Conservation (phyloP, 2,797 vertebrate genomes). For the Anabacerthia variegaticeps region DNA sequence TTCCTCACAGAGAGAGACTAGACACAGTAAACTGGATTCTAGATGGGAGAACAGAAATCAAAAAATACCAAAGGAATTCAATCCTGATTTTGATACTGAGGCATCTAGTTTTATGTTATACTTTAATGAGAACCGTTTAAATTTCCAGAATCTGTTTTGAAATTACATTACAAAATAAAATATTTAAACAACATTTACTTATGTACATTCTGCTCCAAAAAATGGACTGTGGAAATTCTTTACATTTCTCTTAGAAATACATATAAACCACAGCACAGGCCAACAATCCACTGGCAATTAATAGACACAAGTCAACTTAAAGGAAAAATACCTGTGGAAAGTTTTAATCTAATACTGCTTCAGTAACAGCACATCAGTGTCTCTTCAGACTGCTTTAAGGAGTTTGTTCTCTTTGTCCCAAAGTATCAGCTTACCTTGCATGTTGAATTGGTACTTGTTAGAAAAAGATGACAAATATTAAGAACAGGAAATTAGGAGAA, state of each 20-base stretch:
- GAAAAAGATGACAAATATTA: background rate
- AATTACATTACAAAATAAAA: constrained; percentile 28
- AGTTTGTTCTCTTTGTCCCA: background rate
- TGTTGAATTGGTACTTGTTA: background rate
- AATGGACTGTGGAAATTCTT: background rate
- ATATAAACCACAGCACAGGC: constrained; percentile 9
- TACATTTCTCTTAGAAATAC: constrained; percentile 48
- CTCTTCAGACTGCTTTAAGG: background rate
- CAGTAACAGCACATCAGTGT: background rate
- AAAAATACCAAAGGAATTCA: background rate
- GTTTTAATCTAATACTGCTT: background rate
- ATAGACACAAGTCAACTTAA: background rate
- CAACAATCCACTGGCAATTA: background rate
- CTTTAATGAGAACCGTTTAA: constrained; percentile 13
- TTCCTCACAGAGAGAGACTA: background rate
- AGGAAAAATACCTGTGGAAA: background rate
- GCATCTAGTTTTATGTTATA: background rate
- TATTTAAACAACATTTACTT: background rate
- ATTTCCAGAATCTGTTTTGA: background rate
- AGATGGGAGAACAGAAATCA: background rate
- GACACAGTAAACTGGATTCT: background rate
- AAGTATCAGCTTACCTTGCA: background rate
- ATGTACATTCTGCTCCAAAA: constrained; percentile 32
- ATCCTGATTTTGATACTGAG: background rate
- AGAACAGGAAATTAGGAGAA: background rate